Conservation (phyloP, 2,113 vertebrate species). For the Charadrius vociferus region DNA sequence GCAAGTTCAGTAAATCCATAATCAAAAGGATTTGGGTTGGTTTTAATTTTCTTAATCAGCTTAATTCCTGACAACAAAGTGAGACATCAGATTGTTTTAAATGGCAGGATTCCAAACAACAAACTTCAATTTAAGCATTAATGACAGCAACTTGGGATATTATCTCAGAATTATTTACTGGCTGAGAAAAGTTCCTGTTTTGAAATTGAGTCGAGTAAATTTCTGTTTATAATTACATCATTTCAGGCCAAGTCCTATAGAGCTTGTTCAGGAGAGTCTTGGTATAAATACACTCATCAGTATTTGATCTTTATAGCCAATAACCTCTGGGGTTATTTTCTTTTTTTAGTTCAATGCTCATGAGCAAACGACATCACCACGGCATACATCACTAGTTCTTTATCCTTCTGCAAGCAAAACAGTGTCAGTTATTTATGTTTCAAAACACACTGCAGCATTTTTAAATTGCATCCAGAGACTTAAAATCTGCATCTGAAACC, state of each 20-base stretch:
- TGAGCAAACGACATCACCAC: background rate
- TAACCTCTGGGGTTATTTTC: background rate
- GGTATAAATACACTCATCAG: background rate
- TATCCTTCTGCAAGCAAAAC: background rate
- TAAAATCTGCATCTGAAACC: background rate
- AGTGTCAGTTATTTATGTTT: background rate
- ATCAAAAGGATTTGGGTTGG: background rate
- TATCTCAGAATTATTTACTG: background rate
- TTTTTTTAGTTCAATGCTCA: background rate
- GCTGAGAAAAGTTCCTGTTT: background rate
- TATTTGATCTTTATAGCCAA: background rate
- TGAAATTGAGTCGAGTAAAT: background rate
- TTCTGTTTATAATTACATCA: background rate
- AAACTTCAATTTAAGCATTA: background rate
- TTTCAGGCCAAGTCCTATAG: background rate
- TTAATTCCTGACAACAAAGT: constrained; percentile 15
- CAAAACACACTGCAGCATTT: background rate
- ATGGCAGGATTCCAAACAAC: background rate
- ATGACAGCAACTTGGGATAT: background rate
- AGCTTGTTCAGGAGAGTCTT: background rate
- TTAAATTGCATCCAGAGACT: background rate
- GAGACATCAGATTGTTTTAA: background rate
- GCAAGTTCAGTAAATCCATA: background rate
- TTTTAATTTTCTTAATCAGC: constrained; percentile 20
- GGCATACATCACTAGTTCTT: background rate